Evolutionary conservation across 2,888 invertebrate species (phyloP), one percentile per base, ranked within the genome.

Genomic region (Melieria omissa): DNA sequence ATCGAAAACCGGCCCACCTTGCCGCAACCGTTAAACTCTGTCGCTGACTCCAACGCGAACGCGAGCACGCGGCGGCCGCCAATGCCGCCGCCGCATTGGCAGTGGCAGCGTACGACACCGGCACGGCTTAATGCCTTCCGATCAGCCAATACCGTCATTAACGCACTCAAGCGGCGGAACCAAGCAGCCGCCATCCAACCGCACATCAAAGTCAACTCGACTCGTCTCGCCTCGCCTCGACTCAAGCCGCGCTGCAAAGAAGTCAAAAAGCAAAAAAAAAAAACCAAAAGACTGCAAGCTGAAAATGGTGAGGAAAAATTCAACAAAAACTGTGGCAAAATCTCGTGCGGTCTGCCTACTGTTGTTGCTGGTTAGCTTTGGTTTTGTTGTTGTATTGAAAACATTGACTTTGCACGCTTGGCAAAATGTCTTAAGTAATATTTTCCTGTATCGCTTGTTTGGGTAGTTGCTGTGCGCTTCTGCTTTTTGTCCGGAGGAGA

Each of bases 81-180:
- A 9, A 65, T 42, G 9, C 4, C 29, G 42, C 54, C 42, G 41
- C 58, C 42, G 46, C 45, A 65, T 54, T 8, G 8, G n/a, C 61
- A 71, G 65, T 57, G 45, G 41, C 61, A 60, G 58, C 49, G 57
- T 45, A 65, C 71, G 61, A 71, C 71, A 71, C 71, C 65, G 60
- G 65, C 61, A 76, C 74, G 77, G 73, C 74, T 76, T 78, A 78
- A 77, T 78, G 78, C 76, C 75, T 76, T 75, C 73, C 75, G 74
- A 76, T 75, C 76, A 76, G 76, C 77, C 76, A 78, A 75, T 76
- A 76, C 75, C 73, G 75, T 76, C 75, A 78, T 78, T 78, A 76
- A 70, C 69, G 65, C 75, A 69, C 72, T 75, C 77, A 78, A 74
- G 75, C 73, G 73, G 65, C 76, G 78, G 76, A 77, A 78, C 78